Evolutionary conservation across 92 coral and sea anemone species (phyloP), one percentile per base, ranked within the genome.

Genomic region (Montipora capitata): DNA sequence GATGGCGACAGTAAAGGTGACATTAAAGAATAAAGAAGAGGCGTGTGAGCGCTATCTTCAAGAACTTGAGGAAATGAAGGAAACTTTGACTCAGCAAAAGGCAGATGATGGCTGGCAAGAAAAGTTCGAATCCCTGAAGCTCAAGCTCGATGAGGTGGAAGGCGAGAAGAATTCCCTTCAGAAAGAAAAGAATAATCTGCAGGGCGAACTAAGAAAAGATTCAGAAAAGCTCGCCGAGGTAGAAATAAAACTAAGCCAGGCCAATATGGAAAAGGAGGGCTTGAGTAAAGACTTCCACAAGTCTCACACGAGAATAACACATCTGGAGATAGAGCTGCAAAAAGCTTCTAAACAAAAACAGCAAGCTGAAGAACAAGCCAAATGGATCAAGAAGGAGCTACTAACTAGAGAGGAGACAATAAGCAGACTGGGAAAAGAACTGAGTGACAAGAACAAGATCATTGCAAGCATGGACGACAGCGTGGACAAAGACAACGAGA

Each of bases 51-150:
- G 16, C 12, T 41, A 80, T 12, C 81, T 79, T 5, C 17, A 72
- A 35, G 91, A 92, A 76, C 87, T 92, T 61, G 95, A 92, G 10
- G 74, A 72, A 40, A 45, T 92, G 52, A 88, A 74, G 76, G 17
- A 75, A 45, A 79, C 86, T 10, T 66, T 92, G 78, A 16, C 54
- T 41, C 89, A 80, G 1, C 87, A 82, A 62, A 72, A 71, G 51
- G 73, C 84, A 42, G 98, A 94, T 12, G 95, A 88, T 38, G 88
- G 84, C 9, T 95, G 95, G 98, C 92, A 87, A 43, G 93, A 75
- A 69, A 94, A 89, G 70, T 95, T 82, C 65, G 98, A 95, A 73
- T 91, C 96, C 12, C 68, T 95, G 84, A 95, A 93, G 73, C 85
- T 95, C 43, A 85, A 95, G 45, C 90, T 84, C 62, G 96, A 95